phyloP scores from a whole-genome alignment of 2,797 vertebrate species.

The Nyctibius grandis region DNA sequence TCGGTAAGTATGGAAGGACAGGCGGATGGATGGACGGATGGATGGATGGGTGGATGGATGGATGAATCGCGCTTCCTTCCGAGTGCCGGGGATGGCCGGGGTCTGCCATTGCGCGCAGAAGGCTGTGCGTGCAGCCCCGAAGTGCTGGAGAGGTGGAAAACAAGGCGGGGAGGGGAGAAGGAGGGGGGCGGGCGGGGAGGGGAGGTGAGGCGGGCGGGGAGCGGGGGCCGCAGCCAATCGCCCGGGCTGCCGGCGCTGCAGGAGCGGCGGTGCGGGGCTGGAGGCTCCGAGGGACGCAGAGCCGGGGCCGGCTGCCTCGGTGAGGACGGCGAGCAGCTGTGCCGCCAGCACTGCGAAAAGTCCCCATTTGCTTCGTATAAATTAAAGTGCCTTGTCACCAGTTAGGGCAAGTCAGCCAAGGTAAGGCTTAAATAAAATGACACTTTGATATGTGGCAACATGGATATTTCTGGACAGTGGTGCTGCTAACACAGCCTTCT shows the following conservation, averaged over 20 bases:
- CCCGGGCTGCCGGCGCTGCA: constrained; percentile 8
- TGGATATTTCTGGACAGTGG: not conserved
- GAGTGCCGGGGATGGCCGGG: constrained; percentile 33
- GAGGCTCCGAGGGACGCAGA: constrained; percentile 73
- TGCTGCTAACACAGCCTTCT: not conserved
- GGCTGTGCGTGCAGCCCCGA: constrained; percentile 57
- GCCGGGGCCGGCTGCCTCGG: constrained; percentile 56
- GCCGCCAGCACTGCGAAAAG: constrained; percentile 66
- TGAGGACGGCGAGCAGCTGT: constrained; percentile 67
- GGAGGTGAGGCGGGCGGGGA: not conserved
- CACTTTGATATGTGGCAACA: constrained; percentile 47
- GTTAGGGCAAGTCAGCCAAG: constrained; percentile 78
- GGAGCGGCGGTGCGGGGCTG: constrained; percentile 34
- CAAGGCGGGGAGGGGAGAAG: constrained; percentile 21
- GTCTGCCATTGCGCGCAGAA: constrained; percentile 12
- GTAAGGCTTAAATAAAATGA: constrained; percentile 69
- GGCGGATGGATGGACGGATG: rapidly evolving
- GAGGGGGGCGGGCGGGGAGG: constrained; percentile 32
- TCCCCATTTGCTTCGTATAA: constrained; percentile 47
- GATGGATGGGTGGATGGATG: rapidly evolving
- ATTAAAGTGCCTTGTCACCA: constrained; percentile 68
- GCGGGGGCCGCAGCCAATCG: not conserved
- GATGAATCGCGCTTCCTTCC: constrained; percentile 56
- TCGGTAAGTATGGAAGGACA: not conserved
- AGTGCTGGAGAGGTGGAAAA: constrained; percentile 29